Percentiles rank a stretch among this genome's conserved stretches.
Evolutionary conservation across 2,113 vertebrate genomes (phyloP).

Genomic region (Poeciliopsis prolifica): DNA sequence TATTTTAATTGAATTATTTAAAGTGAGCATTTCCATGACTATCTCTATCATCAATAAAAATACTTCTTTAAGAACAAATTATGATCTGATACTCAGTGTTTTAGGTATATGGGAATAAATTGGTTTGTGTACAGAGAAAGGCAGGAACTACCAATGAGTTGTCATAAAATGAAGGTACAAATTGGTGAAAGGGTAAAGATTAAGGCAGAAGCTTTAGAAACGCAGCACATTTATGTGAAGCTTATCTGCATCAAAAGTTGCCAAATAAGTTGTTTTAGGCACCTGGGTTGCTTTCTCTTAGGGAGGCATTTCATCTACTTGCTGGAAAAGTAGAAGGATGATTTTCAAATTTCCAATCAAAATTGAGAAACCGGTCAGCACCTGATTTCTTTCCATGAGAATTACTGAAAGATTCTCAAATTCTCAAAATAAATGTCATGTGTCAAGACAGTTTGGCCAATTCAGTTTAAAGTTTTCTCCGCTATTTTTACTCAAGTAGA

Average conservation of each 20-base stretch:
- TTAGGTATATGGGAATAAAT: too few species aligned
- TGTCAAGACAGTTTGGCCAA: slow-evolving; percentile 47
- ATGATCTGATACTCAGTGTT: too few species aligned
- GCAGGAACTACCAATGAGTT: too few species aligned
- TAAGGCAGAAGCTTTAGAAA: neutral
- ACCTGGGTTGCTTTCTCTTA: neutral
- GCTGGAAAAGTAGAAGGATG: neutral
- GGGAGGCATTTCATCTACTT: neutral
- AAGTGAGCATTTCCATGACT: too few species aligned
- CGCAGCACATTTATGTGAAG: neutral
- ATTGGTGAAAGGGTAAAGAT: too few species aligned
- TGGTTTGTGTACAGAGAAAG: too few species aligned
- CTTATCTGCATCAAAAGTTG: neutral
- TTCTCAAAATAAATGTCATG: neutral
- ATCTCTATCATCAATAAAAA: too few species aligned
- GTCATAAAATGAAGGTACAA: too few species aligned
- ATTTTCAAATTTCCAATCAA: neutral
- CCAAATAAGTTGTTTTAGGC: neutral
- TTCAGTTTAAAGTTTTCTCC: slow-evolving; percentile 61
- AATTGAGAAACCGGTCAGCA: neutral
- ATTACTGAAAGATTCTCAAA: neutral
- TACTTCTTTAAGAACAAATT: too few species aligned
- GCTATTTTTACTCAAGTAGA: slow-evolving; percentile 81
- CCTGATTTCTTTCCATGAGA: neutral
- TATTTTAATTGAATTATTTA: too few species aligned